A percentile compares a stretch with the other conserved stretches of the same genome.
Conservation (phyloP, 2,888 invertebrate species). For the Masnerella sp. region DNA sequence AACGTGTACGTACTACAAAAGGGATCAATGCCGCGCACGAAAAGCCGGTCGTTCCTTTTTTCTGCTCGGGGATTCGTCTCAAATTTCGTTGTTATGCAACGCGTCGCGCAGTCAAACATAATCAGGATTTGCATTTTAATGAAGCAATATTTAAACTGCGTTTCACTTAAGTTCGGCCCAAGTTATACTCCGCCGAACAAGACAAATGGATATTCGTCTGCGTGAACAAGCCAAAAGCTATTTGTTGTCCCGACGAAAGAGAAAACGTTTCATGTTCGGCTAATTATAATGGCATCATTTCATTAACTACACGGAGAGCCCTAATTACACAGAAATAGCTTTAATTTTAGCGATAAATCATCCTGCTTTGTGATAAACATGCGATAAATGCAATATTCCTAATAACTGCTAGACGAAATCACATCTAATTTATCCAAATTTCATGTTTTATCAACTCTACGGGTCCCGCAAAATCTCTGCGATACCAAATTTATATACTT, state of each 20-base stretch:
- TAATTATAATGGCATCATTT: constrained; percentile 5
- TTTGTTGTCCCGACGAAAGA: constrained; percentile 1
- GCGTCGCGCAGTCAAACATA: constrained; percentile 23
- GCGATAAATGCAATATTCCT: too few species aligned
- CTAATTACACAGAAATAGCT: too few species aligned
- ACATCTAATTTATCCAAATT: too few species aligned
- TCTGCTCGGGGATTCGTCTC: constrained; percentile 34
- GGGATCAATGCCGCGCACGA: constrained; percentile 57
- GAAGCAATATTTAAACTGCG: constrained; percentile 26
- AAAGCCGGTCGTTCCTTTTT: constrained; percentile 33
- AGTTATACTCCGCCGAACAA: constrained; percentile 6
- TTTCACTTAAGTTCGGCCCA: constrained; percentile 15
- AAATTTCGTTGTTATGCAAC: constrained; percentile 50
- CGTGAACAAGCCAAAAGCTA: not conserved
- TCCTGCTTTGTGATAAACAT: too few species aligned
- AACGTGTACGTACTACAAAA: too few species aligned
- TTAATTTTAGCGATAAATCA: not conserved
- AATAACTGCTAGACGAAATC: too few species aligned
- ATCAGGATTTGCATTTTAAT: constrained; percentile 49
- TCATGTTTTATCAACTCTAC: too few species aligned
- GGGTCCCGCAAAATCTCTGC: too few species aligned
- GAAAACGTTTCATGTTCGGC: not conserved
- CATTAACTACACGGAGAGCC: too few species aligned
- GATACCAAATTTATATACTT: too few species aligned
- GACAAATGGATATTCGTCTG: not conserved